phyloP scores from a whole-genome alignment of 2,113 vertebrate genomes.

The Lampris incognitus region DNA sequence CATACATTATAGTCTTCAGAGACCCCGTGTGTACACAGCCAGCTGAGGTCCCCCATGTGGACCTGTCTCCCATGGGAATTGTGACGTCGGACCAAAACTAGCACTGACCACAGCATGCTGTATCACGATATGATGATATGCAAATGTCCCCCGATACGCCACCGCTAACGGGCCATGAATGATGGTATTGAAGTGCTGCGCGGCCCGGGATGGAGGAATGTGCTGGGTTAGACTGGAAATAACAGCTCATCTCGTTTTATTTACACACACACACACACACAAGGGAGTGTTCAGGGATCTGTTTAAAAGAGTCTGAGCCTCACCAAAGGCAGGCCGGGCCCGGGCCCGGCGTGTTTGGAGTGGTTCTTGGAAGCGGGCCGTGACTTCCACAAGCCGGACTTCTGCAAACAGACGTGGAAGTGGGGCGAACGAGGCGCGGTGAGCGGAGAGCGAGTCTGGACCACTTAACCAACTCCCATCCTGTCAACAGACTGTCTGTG shows the following conservation, averaged over 20 bases:
- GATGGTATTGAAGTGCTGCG: no score
- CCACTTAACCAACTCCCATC: constrained; percentile 19
- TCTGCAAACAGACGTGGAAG: constrained; percentile 44
- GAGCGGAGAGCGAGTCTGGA: constrained; percentile 29
- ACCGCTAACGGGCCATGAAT: no score
- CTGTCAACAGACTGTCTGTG: constrained; percentile 54
- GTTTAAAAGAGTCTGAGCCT: not conserved
- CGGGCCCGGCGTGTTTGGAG: constrained; percentile 28
- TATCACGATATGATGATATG: no score
- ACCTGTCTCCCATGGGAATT: no score
- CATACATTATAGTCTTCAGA: no score
- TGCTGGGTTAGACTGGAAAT: constrained; percentile 46
- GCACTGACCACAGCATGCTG: no score
- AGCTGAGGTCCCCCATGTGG: no score
- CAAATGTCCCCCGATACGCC: no score
- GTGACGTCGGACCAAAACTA: no score
- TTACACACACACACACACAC: constrained; percentile 53
- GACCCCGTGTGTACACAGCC: no score
- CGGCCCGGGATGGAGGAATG: constrained; percentile 35
- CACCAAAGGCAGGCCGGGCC: not conserved
- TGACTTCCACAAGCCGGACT: constrained; percentile 20
- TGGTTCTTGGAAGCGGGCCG: constrained; percentile 21
- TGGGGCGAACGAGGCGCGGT: constrained; percentile 21
- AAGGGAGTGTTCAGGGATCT: constrained; percentile 45
- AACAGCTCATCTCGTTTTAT: constrained; percentile 54